These are phyloP conservation scores for Peromyscus nudipes DNA, from an alignment of 2,797 vertebrate species.

Conservation along the genomic window DNA sequence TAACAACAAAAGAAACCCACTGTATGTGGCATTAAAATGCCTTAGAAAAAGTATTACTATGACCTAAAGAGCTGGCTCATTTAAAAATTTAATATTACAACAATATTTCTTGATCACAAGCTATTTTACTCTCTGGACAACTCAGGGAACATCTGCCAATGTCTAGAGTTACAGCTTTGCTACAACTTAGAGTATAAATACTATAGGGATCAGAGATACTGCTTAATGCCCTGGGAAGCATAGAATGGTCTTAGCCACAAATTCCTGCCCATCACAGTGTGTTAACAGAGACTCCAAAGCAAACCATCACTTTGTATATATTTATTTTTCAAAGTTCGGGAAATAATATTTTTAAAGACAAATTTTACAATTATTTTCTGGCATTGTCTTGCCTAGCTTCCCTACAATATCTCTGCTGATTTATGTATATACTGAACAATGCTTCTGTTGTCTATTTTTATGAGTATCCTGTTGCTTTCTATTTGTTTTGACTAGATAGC, in stretches of 20 bases:
- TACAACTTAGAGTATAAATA: neutral
- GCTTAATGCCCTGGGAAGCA: neutral
- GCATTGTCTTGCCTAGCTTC: neutral
- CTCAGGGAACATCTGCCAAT: neutral
- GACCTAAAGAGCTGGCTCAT: neutral
- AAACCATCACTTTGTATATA: neutral
- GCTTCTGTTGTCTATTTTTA: slow-evolving; percentile 12
- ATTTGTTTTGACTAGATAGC: slow-evolving; percentile 45
- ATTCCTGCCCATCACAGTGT: neutral
- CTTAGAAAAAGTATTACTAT: slow-evolving; percentile 17
- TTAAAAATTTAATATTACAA: neutral
- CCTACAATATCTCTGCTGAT: neutral
- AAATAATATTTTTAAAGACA: neutral
- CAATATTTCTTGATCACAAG: neutral
- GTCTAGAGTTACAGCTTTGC: neutral
- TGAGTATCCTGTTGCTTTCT: neutral
- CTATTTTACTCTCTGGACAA: neutral
- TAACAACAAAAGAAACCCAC: neutral
- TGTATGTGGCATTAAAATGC: neutral
- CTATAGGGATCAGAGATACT: neutral
- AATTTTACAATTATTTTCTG: slow-evolving; percentile 3
- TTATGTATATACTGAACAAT: neutral
- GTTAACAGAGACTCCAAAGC: neutral
- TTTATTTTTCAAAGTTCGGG: neutral
- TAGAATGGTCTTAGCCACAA: neutral